Evolutionary conservation across 1,140 invertebrate species (phyloP), one percentile per base, ranked within the genome.

Genomic region (Cylas formicarius): DNA sequence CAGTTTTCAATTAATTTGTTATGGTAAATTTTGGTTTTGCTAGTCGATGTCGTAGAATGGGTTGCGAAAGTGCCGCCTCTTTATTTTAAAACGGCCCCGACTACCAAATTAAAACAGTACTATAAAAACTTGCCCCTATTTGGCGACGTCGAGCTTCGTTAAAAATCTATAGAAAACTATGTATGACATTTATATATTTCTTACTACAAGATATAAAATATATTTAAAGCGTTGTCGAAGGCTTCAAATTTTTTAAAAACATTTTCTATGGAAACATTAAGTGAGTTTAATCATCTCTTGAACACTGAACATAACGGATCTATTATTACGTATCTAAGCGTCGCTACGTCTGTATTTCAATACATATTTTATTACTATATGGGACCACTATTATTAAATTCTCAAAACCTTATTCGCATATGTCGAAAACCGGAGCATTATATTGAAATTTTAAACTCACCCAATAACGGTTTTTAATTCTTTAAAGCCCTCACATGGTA

Each of bases 121-220:
- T n/a, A n/a, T n/a, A n/a, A n/a, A n/a, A n/a, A n/a, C n/a, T n/a
- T n/a, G n/a, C n/a, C n/a, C n/a, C n/a, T n/a, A n/a, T n/a, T n/a
- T n/a, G n/a, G n/a, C n/a, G n/a, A n/a, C n/a, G n/a, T n/a, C n/a
- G n/a, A n/a, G 37, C 20, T 44, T 22, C 11, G 24, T 40, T 37
- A 37, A 47, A 47, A 38, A 27, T 41, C 44, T 47, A 40, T 47
- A 47, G 44, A 47, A 47, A 47, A 47, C 44, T 47, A 47, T 47
- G 23, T 43, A 34, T 9, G 14, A 14, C 22, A 22, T 27, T 31
- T 47, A n/a, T n/a, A n/a, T n/a, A n/a, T n/a, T n/a, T n/a, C 28
- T 38, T 16, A 32, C 44, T 47, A 47, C 16, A 34, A 47, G 44
- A 38, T 47, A 47, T 47, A 47, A 47, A 44, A 47, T 47, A 34